phyloP scores from a whole-genome alignment of 2,113 vertebrate species.

The Psophia crepitans region DNA sequence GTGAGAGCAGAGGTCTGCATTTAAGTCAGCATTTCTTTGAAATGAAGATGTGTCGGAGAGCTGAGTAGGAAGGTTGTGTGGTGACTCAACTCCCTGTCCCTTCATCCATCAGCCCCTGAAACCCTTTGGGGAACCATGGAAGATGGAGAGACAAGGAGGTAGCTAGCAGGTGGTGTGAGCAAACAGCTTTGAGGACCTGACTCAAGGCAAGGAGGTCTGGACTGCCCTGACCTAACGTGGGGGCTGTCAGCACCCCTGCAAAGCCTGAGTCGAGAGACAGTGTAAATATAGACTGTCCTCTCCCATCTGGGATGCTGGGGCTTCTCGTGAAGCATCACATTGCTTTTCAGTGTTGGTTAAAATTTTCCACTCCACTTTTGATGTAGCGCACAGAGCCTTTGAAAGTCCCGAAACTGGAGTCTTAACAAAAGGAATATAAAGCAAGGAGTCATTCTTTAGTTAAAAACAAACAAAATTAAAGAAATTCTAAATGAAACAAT shows the following conservation, averaged over 20 bases:
- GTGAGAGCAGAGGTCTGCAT: neutral
- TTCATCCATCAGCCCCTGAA: rapidly evolving
- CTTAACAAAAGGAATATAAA: conserved; percentile 12
- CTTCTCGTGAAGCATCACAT: neutral
- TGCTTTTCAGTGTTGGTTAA: neutral
- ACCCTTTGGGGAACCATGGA: rapidly evolving
- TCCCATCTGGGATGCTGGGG: rapidly evolving
- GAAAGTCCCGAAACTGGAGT: neutral
- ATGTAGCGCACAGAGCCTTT: neutral
- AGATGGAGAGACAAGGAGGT: neutral
- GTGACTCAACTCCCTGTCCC: neutral
- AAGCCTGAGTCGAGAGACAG: rapidly evolving
- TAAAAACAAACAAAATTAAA: conserved; percentile 48
- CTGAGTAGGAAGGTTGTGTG: neutral
- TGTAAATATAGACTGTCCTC: neutral
- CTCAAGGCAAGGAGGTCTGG: neutral
- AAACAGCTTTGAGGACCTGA: neutral
- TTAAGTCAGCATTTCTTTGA: neutral
- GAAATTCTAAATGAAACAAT: conserved; percentile 64
- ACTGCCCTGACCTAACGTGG: rapidly evolving
- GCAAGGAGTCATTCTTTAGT: conserved; percentile 29
- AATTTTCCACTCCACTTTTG: neutral
- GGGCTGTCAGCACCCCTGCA: neutral
- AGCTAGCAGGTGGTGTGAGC: neutral
- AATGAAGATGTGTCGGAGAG: neutral